Percentiles rank a stretch among this genome's conserved stretches.
Conservation (phyloP, 2,113 vertebrate species). For the Irena cyanogastra region DNA sequence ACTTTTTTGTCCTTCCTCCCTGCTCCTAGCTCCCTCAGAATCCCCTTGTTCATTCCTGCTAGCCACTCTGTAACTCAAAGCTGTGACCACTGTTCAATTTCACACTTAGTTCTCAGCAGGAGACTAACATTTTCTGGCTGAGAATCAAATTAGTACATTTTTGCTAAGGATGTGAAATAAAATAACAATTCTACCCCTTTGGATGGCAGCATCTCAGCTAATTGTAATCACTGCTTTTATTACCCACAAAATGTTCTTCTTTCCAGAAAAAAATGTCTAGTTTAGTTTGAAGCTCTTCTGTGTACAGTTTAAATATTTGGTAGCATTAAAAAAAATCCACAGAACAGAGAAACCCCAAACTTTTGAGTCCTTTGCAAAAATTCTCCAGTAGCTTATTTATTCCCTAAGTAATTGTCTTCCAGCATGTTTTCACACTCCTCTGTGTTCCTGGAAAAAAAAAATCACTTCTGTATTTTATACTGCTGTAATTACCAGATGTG, state of each 20-base stretch:
- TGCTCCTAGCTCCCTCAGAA: background rate
- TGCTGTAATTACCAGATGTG: background rate
- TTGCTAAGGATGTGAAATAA: background rate
- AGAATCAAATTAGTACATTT: background rate
- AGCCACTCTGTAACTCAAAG: background rate
- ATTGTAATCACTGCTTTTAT: constrained; percentile 57
- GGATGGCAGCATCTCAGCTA: constrained; percentile 47
- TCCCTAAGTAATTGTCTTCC: background rate
- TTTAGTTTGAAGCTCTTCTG: background rate
- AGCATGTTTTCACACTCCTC: background rate
- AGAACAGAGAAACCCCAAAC: background rate
- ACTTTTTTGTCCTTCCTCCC: background rate
- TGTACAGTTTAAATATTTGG: background rate
- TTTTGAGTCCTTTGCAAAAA: background rate
- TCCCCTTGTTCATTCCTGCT: background rate
- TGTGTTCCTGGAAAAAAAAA: background rate
- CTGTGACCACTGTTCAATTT: background rate
- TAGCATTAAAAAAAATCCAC: background rate
- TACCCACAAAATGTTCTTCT: constrained; percentile 28
- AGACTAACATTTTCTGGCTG: background rate
- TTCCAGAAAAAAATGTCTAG: constrained; percentile 1
- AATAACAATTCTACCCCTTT: background rate
- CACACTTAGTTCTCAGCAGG: background rate
- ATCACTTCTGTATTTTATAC: background rate
- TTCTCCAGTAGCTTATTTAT: background rate